Evolutionary conservation across 2,113 vertebrate genomes (phyloP).

Genomic region (Psittacula cyanocephala): DNA sequence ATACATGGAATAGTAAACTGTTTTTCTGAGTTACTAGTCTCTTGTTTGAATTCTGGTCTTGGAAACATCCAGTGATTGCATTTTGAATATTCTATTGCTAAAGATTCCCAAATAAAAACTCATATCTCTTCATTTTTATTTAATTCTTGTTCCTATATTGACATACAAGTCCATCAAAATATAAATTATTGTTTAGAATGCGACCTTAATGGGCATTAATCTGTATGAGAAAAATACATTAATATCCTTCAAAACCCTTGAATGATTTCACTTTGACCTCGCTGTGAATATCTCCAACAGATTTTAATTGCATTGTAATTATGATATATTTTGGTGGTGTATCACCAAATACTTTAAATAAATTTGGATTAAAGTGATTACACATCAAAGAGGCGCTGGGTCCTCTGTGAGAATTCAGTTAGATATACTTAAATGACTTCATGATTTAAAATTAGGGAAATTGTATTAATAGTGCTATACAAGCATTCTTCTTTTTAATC

Average conservation of each 20-base stretch:
- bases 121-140: neutral
- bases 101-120: neutral
- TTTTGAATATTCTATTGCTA: neutral
- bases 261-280: conserved; percentile 1
- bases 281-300: neutral
- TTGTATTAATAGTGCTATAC: neutral
- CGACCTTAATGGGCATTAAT: neutral
- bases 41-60: neutral
- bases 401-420: neutral
- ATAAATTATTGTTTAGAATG: neutral
- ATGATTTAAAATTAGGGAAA: neutral
- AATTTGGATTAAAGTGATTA: neutral
- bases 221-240: neutral
- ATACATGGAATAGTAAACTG: neutral
- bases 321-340: neutral
- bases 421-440: neutral
- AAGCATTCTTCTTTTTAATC: neutral
- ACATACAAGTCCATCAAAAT: neutral
- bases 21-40: neutral
- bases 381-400: neutral
- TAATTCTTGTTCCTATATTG: neutral
- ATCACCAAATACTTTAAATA: neutral
- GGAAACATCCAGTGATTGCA: neutral
- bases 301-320: conserved; percentile 3
- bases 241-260: neutral